Evolutionary conservation across 30 jellyfish, hydroid and myxozoan species (phyloP).

Genomic region (Mastigias papua): DNA sequence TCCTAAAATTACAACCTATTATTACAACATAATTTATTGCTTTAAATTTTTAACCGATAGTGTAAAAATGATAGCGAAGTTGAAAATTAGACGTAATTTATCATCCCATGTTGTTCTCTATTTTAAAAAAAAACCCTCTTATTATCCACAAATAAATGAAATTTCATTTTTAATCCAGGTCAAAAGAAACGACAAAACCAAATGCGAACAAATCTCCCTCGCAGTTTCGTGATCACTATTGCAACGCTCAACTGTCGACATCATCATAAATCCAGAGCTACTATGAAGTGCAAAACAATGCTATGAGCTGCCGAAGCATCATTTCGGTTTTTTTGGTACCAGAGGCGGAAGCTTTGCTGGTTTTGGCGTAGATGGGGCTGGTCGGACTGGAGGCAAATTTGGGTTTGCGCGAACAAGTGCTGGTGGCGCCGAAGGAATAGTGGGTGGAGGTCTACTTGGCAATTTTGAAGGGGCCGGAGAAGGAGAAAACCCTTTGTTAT

Average conservation of each 20-base stretch:
- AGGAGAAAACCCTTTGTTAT: conserved; percentile 4
- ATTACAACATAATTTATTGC: too few species aligned
- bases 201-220: background rate
- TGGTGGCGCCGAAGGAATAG: conserved; percentile 45
- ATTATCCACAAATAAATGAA: too few species aligned
- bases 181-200: background rate
- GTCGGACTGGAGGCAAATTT: conserved; percentile 54
- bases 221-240: background rate
- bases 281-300: background rate
- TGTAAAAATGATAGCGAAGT: too few species aligned
- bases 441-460: conserved; percentile 3
- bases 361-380: conserved; percentile 24
- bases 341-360: conserved; percentile 61
- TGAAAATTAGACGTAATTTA: too few species aligned
- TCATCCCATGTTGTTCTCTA: too few species aligned
- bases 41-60: too few species aligned
- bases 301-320: background rate
- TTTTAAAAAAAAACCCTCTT: too few species aligned
- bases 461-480: conserved; percentile 11
- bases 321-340: conserved; percentile 52
- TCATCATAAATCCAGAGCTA: background rate
- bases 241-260: background rate
- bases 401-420: conserved; percentile 17
- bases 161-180: too few species aligned
- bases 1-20: too few species aligned